phyloP scores from a whole-genome alignment of 64 coral and sea anemone species.

The Acropora tenuis region DNA sequence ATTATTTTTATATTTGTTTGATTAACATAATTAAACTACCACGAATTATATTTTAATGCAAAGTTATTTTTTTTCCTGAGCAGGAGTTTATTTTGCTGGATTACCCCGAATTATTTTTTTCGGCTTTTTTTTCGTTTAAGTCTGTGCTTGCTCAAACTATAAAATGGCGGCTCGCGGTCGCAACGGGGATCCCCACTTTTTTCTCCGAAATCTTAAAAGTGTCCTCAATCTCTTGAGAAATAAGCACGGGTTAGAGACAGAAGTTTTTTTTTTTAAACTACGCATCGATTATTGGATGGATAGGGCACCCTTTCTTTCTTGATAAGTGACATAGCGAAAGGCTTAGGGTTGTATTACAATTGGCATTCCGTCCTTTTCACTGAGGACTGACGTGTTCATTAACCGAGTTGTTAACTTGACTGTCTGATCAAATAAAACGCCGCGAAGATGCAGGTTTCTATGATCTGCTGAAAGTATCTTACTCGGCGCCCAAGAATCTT shows the following conservation, averaged over 20 bases:
- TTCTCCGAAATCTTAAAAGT: conserved; percentile 40
- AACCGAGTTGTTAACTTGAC: not conserved
- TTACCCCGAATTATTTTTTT: too few relatives aligned
- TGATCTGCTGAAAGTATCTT: not conserved
- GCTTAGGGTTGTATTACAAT: not conserved
- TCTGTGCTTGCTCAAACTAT: not conserved
- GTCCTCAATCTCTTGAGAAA: conserved; percentile 26
- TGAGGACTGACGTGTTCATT: conserved; percentile 17
- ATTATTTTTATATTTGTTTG: too few relatives aligned
- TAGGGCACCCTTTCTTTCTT: conserved; percentile 42
- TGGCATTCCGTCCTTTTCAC: conserved; percentile 7
- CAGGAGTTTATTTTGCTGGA: too few relatives aligned
- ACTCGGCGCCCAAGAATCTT: conserved; percentile 40
- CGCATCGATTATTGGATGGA: conserved; percentile 67
- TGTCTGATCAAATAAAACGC: not conserved
- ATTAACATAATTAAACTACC: too few relatives aligned
- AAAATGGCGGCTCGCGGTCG: not conserved
- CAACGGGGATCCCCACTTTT: conserved; percentile 15
- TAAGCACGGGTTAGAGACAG: not conserved
- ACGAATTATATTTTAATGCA: too few relatives aligned
- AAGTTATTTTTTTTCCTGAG: too few relatives aligned
- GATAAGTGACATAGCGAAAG: conserved; percentile 24
- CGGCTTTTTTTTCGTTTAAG: not conserved
- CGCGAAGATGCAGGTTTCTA: not conserved
- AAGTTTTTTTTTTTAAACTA: conserved; percentile 22